phyloP scores from a whole-genome alignment of 2,797 vertebrate genomes.

The Pempheris klunzingeri region DNA sequence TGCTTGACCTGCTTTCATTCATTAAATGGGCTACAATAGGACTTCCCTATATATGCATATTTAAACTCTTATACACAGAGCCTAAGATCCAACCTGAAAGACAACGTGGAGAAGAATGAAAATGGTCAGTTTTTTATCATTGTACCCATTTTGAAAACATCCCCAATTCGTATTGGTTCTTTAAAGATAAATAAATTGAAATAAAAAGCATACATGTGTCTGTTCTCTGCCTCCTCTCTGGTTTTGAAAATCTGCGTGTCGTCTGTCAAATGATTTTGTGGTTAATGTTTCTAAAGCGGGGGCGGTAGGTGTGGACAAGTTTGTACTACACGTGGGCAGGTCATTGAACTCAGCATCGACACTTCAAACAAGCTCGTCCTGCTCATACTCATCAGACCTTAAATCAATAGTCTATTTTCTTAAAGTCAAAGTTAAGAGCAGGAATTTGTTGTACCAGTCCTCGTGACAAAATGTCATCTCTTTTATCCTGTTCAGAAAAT shows the following conservation, averaged over 20 bases:
- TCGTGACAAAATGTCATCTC: not conserved
- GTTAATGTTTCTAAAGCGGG: too few species aligned
- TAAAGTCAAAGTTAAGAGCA: not conserved
- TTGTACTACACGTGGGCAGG: not conserved
- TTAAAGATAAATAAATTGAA: constrained; percentile 88
- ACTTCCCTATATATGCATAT: constrained; percentile 66
- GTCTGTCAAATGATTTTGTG: not conserved
- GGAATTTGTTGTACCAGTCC: not conserved
- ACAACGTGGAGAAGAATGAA: constrained; percentile 76
- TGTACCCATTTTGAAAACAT: constrained; percentile 86
- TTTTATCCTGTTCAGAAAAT: not conserved
- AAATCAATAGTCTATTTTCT: not conserved
- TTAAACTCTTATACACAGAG: constrained; percentile 67
- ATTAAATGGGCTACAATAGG: constrained; percentile 74
- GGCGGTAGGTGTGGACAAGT: not conserved
- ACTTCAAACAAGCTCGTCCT: too few species aligned
- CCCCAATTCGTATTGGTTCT: constrained; percentile 88
- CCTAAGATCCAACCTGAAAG: constrained; percentile 81
- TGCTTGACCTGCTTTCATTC: constrained; percentile 77
- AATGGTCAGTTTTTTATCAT: constrained; percentile 82
- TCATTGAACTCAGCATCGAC: too few species aligned
- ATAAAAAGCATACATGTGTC: constrained; percentile 75
- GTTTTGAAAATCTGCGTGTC: not conserved
- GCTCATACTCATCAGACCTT: not conserved
- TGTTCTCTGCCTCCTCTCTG: not conserved